These are phyloP conservation scores for Sylvia borin DNA, from an alignment of 2,797 vertebrate species.

Conservation along the genomic window DNA sequence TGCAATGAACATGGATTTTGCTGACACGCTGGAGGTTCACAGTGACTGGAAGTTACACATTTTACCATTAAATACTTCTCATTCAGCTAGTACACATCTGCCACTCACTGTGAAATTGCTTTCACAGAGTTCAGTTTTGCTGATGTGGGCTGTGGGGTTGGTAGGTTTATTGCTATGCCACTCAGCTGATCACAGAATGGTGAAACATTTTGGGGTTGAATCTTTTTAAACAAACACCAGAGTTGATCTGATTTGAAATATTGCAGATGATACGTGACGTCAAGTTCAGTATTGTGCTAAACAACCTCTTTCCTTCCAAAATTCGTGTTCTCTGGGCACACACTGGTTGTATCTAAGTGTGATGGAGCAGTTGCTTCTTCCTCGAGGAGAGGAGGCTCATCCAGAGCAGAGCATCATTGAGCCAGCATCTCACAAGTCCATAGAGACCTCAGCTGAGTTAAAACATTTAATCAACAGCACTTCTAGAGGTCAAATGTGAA, in stretches of 20 bases:
- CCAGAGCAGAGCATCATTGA: background rate
- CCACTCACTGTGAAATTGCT: background rate
- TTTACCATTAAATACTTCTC: background rate
- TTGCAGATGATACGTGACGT: background rate
- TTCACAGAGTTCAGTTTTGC: background rate
- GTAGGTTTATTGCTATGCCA: background rate
- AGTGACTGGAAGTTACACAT: background rate
- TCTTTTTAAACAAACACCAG: background rate
- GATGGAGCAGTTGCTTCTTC: background rate
- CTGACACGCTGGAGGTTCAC: background rate
- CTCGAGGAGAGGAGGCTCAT: background rate
- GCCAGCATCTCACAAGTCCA: background rate
- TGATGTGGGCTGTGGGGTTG: accelerated
- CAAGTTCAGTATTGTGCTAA: background rate
- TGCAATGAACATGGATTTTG: background rate
- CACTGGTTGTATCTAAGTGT: background rate
- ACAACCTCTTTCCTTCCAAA: background rate
- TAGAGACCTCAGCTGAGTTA: background rate
- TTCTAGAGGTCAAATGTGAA: background rate
- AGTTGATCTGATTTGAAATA: background rate
- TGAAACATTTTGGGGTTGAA: background rate
- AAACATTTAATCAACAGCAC: background rate
- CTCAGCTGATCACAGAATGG: background rate
- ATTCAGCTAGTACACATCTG: background rate
- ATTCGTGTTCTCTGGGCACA: background rate